phyloP scores from a whole-genome alignment of 2,113 vertebrate species.

The Corythoichthys haematopterus region DNA sequence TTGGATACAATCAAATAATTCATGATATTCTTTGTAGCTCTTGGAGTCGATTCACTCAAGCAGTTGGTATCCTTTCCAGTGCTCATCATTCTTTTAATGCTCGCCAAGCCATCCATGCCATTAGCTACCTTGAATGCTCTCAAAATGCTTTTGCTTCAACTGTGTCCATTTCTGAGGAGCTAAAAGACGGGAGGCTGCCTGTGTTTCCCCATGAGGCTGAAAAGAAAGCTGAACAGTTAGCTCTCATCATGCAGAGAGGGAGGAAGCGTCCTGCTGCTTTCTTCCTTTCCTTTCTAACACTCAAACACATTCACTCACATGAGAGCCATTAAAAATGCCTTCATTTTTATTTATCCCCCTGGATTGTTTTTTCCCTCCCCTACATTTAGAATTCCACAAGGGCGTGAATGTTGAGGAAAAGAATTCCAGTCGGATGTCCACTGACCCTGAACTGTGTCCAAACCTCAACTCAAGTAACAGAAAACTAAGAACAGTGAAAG shows the following conservation, averaged over 20 bases:
- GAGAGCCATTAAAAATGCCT: constrained; percentile 21
- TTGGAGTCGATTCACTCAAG: background rate
- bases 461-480: constrained; percentile 17
- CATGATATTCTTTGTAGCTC: background rate
- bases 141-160: constrained; percentile 18
- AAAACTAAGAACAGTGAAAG: constrained; percentile 9
- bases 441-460: constrained; percentile 25
- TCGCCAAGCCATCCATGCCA: constrained; percentile 21
- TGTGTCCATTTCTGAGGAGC: constrained; percentile 24
- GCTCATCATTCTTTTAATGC: constrained; percentile 20
- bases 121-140: constrained; percentile 15
- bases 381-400: constrained; percentile 12
- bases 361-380: constrained; percentile 12
- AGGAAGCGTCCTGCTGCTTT: constrained; percentile 40
- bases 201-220: constrained; percentile 32
- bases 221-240: constrained; percentile 10
- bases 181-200: constrained; percentile 19
- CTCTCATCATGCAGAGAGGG: constrained; percentile 36
- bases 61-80: background rate
- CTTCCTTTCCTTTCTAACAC: constrained; percentile 28
- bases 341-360: constrained; percentile 25
- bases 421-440: constrained; percentile 16
- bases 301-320: constrained; percentile 22
- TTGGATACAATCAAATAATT: background rate
- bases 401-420: constrained; percentile 28